Evolutionary conservation across 2,113 vertebrate species (phyloP).

Genomic region (Erythrolamprus reginae): DNA sequence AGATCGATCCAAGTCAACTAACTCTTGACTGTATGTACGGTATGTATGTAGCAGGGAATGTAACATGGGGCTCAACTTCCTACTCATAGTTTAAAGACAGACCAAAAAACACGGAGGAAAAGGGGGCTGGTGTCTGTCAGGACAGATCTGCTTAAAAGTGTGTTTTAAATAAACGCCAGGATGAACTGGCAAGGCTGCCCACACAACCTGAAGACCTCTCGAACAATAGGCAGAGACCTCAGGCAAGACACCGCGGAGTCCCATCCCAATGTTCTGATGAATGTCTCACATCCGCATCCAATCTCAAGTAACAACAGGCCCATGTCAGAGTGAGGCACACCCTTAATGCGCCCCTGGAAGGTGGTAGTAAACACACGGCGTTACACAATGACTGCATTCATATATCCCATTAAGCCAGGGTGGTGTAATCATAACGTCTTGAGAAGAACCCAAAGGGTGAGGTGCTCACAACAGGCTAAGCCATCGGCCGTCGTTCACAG

Average conservation of each 20-base stretch:
- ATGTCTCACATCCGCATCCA: background rate
- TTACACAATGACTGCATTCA: background rate
- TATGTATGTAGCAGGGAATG: background rate
- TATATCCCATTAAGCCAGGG: background rate
- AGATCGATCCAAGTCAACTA: background rate
- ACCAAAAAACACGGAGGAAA: background rate
- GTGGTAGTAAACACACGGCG: background rate
- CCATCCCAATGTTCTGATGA: background rate
- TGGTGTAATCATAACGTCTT: background rate
- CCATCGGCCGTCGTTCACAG: background rate
- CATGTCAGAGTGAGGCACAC: background rate
- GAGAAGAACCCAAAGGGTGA: background rate
- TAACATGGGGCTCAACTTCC: background rate
- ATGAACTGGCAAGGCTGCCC: background rate
- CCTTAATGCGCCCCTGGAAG: background rate
- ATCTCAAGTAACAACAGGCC: background rate
- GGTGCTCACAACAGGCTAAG: background rate
- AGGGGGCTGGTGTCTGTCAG: background rate
- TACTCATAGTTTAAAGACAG: background rate
- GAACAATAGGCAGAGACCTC: background rate
- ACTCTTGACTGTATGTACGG: background rate
- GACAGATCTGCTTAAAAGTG: background rate
- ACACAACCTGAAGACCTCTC: background rate
- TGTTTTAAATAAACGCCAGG: background rate
- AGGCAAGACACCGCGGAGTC: too few relatives aligned